Conservation (phyloP, 2,113 vertebrate species). For the Gopherus flavomarginatus region DNA sequence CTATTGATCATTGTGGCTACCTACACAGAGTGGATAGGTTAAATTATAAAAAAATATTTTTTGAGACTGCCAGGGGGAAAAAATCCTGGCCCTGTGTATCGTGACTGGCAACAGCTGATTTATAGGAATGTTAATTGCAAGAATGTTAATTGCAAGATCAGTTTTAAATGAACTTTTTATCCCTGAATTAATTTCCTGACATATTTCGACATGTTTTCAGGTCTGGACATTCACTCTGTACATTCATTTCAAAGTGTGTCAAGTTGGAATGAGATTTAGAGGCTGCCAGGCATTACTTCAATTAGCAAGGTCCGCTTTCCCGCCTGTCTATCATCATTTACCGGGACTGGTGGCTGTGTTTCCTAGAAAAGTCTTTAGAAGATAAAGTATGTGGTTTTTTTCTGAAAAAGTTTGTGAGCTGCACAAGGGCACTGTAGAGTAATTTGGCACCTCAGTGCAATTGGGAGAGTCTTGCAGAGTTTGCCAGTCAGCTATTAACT, state of each 20-base stretch:
- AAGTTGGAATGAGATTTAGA: conserved; percentile 61
- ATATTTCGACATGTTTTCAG: conserved; percentile 59
- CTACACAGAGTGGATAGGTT: conserved; percentile 18
- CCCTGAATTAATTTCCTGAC: conserved; percentile 69
- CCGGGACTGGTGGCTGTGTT: conserved; percentile 21
- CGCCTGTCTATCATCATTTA: conserved; percentile 48
- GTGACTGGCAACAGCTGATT: conserved; percentile 58
- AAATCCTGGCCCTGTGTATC: background rate
- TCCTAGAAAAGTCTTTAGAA: conserved; percentile 59
- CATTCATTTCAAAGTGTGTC: conserved; percentile 66
- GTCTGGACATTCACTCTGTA: conserved; percentile 55
- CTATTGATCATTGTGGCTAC: conserved; percentile 18
- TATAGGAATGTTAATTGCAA: conserved; percentile 69
- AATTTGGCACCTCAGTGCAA: conserved; percentile 60
- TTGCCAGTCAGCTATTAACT: conserved; percentile 64
- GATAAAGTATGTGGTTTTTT: conserved; percentile 55
- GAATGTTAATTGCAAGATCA: conserved; percentile 70
- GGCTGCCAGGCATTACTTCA: conserved; percentile 43
- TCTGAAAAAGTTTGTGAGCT: conserved; percentile 39
- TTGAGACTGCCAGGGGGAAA: background rate
- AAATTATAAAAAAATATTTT: conserved; percentile 30
- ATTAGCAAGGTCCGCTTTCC: conserved; percentile 34
- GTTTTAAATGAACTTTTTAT: conserved; percentile 72
- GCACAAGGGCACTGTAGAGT: conserved; percentile 44
- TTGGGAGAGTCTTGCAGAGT: background rate